Evolutionary conservation across 2,888 invertebrate species (phyloP).

Genomic region (Altica lythri): DNA sequence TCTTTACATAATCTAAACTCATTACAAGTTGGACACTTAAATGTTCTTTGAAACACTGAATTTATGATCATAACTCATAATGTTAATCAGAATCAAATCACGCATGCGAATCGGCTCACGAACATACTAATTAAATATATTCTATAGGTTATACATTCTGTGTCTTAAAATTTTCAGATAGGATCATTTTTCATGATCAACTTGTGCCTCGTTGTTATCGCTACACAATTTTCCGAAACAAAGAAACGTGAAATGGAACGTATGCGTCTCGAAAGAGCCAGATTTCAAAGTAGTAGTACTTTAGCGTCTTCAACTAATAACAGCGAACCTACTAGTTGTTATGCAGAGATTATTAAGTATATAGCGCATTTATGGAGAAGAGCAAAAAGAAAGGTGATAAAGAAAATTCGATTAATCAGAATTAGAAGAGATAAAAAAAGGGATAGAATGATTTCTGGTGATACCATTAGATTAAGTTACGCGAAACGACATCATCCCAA

Average conservation of each 20-base stretch:
- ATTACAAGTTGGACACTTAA: no score
- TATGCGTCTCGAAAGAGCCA: slow-evolving; percentile 94
- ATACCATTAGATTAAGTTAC: slow-evolving; percentile 62
- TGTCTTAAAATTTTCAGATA: slow-evolving; percentile 82
- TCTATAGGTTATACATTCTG: no score
- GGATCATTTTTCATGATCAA: slow-evolving; percentile 99
- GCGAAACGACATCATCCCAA: slow-evolving; percentile 61
- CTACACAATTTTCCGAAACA: slow-evolving; percentile 99
- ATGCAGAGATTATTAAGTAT: slow-evolving; percentile 97
- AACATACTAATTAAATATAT: no score
- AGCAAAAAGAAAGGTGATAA: slow-evolving; percentile 81
- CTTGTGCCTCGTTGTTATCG: slow-evolving; percentile 99
- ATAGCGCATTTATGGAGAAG: slow-evolving; percentile 92
- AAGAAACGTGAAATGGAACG: slow-evolving; percentile 99
- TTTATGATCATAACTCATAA: no score
- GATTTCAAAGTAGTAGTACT: slow-evolving; percentile 95
- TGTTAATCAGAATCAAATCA: no score
- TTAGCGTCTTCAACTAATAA: slow-evolving; percentile 83
- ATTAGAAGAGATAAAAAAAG: slow-evolving; percentile 70
- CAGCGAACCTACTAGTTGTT: slow-evolving; percentile 95
- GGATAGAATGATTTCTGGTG: slow-evolving; percentile 63
- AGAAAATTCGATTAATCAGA: slow-evolving; percentile 76
- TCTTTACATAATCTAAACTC: no score
- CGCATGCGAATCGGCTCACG: no score
- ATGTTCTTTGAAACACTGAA: no score